These are phyloP conservation scores for Cepaea nemoralis DNA, from an alignment of 1,140 invertebrate species.

Conservation along the genomic window DNA sequence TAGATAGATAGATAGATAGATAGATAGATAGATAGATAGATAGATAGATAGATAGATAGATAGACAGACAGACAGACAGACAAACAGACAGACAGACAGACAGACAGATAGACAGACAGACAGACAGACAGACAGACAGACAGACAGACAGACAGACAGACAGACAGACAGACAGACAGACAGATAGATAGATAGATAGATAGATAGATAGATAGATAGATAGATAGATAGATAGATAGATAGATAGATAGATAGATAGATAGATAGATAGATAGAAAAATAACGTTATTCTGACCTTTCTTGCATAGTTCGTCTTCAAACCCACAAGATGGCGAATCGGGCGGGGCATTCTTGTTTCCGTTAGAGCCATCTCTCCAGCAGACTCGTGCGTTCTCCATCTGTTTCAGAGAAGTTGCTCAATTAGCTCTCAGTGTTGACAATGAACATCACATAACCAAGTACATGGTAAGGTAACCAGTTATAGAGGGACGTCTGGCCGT, in stretches of 20 bases:
- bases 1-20: neutral
- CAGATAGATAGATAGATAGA: constrained; percentile 12
- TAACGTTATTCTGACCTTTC: constrained; percentile 44
- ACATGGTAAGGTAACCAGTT: too few species aligned
- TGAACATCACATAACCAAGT: too few species aligned
- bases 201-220: neutral
- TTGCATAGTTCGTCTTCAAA: constrained; percentile 64
- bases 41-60: too few species aligned
- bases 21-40: too few species aligned
- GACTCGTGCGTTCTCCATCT: neutral
- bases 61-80: too few species aligned
- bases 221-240: constrained; percentile 7
- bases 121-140: constrained; percentile 25
- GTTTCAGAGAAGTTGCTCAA: too few species aligned
- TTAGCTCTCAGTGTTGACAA: too few species aligned
- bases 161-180: constrained; percentile 13
- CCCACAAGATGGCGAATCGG: constrained; percentile 60
- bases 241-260: constrained; percentile 13
- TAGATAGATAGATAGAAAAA: neutral
- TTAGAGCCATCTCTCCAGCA: constrained; percentile 56
- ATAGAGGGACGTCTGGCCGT: too few species aligned
- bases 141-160: constrained; percentile 28
- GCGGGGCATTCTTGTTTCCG: constrained; percentile 54
- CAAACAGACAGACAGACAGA: too few species aligned
- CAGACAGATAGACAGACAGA: too few species aligned